Percentiles rank a stretch among this genome's conserved stretches.
These are phyloP conservation scores for Salticus scenicus DNA, from an alignment of 2,888 invertebrate genomes.

Conservation along the genomic window DNA sequence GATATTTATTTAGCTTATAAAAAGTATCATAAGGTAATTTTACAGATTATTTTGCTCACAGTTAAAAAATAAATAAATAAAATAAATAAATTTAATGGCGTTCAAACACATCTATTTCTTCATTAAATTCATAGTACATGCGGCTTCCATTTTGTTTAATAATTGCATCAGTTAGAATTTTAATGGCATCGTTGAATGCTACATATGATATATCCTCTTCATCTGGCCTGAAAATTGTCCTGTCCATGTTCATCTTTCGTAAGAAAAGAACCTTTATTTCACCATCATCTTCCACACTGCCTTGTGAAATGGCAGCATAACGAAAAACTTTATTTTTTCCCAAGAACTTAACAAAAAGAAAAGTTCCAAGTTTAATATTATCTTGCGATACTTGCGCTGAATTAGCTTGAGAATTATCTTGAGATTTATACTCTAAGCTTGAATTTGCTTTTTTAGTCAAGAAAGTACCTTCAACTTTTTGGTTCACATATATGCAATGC, in stretches of 20 bases:
- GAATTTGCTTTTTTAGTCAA: not conserved
- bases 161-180: no score
- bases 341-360: not conserved
- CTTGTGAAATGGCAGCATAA: slow-evolving; percentile 20
- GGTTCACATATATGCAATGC: slow-evolving; percentile 5
- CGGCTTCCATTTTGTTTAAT: slow-evolving; percentile 19
- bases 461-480: not conserved
- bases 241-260: not conserved
- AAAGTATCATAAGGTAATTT: no score
- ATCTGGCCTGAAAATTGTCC: no score
- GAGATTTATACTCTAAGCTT: no score
- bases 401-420: not conserved
- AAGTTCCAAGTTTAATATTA: slow-evolving; percentile 21
- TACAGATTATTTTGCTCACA: no score
- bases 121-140: slow-evolving; percentile 15
- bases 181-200: not conserved
- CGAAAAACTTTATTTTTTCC: slow-evolving; percentile 9
- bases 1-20: not conserved
- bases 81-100: not conserved
- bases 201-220: slow-evolving; percentile 20
- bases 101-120: slow-evolving; percentile 20
- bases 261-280: slow-evolving; percentile 17
- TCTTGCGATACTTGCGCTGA: not conserved
- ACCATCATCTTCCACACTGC: not conserved
- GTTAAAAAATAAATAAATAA: not conserved